Conservation (phyloP, 1,140 invertebrate genomes). For the Zaprionus taronus region DNA sequence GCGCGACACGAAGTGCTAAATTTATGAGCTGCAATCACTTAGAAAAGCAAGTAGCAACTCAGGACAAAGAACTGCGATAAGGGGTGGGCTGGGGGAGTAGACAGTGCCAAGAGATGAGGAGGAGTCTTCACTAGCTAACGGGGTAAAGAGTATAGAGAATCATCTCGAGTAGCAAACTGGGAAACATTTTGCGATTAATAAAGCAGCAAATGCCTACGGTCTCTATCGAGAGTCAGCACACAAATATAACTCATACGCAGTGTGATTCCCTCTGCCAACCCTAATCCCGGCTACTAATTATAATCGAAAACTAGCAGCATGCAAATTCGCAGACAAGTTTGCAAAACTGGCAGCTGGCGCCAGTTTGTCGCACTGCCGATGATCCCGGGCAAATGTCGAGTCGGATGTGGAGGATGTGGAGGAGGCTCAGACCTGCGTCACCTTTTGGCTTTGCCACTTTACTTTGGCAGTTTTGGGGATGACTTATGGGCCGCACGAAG, state of each 20-base stretch:
- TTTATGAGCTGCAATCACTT: conserved; percentile 31
- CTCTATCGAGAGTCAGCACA: background rate
- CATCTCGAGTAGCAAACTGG: background rate
- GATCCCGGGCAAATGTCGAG: conserved; percentile 2
- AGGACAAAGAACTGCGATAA: background rate
- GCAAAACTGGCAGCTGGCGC: background rate
- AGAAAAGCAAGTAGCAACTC: conserved; percentile 5
- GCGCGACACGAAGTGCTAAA: conserved; percentile 7
- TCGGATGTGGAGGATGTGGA: background rate
- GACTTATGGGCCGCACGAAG: conserved; percentile 26
- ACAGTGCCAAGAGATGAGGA: background rate
- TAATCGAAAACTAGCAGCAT: background rate
- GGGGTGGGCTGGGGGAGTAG: background rate
- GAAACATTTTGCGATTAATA: background rate
- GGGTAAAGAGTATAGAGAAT: background rate
- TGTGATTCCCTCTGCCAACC: background rate
- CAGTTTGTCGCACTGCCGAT: background rate
- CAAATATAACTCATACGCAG: conserved; percentile 10
- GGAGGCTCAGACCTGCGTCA: conserved; percentile 22
- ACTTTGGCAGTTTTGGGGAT: conserved; percentile 19
- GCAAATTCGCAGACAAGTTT: conserved; percentile 6
- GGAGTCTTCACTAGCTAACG: background rate
- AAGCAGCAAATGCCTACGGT: background rate
- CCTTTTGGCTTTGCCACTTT: conserved; percentile 27
- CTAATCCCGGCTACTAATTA: conserved; percentile 26